phyloP scores from a whole-genome alignment of 2,888 invertebrate species.

The Synergus gifuensis region DNA sequence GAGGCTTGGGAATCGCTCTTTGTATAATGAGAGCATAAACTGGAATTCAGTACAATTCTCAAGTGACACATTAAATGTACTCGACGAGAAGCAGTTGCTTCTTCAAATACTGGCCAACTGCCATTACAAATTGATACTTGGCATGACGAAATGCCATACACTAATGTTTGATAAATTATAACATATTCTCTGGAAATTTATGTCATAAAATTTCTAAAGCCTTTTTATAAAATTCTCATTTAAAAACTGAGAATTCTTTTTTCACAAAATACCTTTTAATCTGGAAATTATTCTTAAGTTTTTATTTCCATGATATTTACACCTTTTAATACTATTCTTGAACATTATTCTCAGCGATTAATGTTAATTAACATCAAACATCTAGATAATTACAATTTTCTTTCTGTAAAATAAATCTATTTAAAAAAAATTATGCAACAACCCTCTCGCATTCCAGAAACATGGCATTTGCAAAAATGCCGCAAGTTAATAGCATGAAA shows the following conservation, averaged over 20 bases:
- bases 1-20: background rate
- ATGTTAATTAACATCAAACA: background rate
- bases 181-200: background rate
- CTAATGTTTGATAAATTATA: constrained; percentile 3
- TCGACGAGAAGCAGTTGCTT: constrained; percentile 20
- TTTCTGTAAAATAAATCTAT: background rate
- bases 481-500: constrained; percentile 18
- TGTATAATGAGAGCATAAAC: constrained; percentile 16
- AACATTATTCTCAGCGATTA: background rate
- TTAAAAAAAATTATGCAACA: background rate
- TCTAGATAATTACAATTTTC: background rate
- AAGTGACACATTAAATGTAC: constrained; percentile 29
- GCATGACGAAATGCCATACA: background rate
- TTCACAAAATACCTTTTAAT: no score
- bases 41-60: constrained; percentile 28
- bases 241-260: background rate
- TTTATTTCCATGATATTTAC: no score
- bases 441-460: background rate
- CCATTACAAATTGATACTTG: background rate
- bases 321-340: no score
- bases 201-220: background rate
- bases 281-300: no score
- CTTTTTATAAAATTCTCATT: background rate
- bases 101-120: constrained; percentile 30
- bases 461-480: constrained; percentile 16